Percentiles rank a stretch among this genome's conserved stretches.
These are phyloP conservation scores for Patiria pectinifera DNA, from an alignment of 53 echinoderm and acorn worm genomes.

Conservation along the genomic window DNA sequence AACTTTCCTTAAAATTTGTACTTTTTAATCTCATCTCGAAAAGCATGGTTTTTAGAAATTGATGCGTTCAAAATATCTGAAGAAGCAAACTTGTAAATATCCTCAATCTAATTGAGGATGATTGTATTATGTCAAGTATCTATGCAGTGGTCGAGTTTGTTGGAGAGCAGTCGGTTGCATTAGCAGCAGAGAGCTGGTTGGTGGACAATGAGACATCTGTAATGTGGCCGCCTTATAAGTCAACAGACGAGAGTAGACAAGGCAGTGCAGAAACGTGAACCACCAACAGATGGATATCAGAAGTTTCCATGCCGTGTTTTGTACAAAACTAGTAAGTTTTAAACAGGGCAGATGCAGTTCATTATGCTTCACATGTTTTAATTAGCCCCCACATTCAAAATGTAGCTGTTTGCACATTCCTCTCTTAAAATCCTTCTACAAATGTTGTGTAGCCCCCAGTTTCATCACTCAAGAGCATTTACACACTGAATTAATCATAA, in stretches of 20 bases:
- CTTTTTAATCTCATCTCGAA: neutral
- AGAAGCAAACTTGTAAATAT: neutral
- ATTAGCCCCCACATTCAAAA: slow-evolving; percentile 13
- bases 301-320: slow-evolving; percentile 41
- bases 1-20: neutral
- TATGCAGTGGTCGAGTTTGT: slow-evolving; percentile 46
- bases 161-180: slow-evolving; percentile 34
- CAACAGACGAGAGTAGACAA: slow-evolving; percentile 19
- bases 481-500: neutral
- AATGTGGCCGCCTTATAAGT: slow-evolving; percentile 45
- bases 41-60: slow-evolving; percentile 45
- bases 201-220: slow-evolving; percentile 31
- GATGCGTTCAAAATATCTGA: neutral
- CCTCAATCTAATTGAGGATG: neutral
- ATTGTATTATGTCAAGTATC: slow-evolving; percentile 32
- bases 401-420: neutral
- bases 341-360: slow-evolving; percentile 1
- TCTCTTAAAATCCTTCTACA: neutral
- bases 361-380: slow-evolving; percentile 2
- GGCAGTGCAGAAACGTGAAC: slow-evolving; percentile 30
- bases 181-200: slow-evolving; percentile 43
- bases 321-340: slow-evolving; percentile 45
- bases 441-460: slow-evolving; percentile 2
- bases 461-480: slow-evolving; percentile 1
- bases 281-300: slow-evolving; percentile 32